Conservation (phyloP, 2,797 vertebrate species). For the Enteromius argenteus region DNA sequence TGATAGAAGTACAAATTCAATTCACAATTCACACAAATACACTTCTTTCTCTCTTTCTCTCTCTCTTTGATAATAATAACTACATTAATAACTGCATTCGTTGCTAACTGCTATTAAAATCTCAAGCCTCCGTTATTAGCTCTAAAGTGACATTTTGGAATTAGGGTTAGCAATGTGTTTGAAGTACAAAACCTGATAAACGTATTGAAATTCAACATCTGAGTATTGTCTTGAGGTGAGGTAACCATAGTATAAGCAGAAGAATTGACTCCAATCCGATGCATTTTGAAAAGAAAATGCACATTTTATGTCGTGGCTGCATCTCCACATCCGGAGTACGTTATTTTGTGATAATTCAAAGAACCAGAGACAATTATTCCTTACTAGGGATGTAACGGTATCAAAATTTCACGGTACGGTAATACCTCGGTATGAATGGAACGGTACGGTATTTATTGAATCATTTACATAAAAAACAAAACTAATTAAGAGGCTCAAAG, state of each 20-base stretch:
- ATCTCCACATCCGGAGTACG: no score
- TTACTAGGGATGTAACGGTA: no score
- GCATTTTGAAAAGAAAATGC: no score
- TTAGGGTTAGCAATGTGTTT: neutral
- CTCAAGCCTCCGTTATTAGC: neutral
- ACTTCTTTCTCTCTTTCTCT: neutral
- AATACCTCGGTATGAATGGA: no score
- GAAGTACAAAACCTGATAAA: neutral
- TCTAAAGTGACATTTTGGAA: neutral
- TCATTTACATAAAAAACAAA: no score
- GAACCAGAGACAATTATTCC: neutral
- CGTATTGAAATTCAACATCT: neutral
- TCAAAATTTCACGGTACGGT: no score
- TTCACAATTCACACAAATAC: neutral
- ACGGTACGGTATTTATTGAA: no score
- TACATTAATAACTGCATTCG: neutral
- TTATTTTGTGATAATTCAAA: neutral
- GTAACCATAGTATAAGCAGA: neutral
- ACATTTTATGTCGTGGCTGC: no score
- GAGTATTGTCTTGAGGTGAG: neutral
- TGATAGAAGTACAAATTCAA: neutral
- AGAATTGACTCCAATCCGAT: neutral
- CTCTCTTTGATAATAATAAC: neutral
- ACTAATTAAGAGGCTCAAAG: no score
- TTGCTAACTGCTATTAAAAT: neutral